Base-by-base conservation (phyloP, 1,140 invertebrate species). In the Drosophila ambigua region DNA sequence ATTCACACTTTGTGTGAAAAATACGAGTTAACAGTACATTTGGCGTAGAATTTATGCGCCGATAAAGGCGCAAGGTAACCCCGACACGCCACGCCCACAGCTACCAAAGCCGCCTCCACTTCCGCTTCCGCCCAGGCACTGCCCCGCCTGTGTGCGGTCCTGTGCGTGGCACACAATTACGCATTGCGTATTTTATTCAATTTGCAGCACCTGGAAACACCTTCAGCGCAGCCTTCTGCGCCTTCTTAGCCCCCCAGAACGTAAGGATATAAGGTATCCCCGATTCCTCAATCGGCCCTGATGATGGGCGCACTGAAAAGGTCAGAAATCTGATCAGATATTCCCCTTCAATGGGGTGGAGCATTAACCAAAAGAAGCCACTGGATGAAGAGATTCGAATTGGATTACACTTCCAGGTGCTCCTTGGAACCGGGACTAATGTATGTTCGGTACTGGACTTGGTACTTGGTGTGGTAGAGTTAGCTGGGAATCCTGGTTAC, bases 21-120 rank as follows among this genome's bases (percentile, higher is more conserved):
- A 85, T 87, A 78, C 78, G 60, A 72, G 71, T 87, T 87, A 87
- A 87, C 82, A 88, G 82, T 85, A 85, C 82, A 85, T 85, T 85
- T 82, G 77, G 63, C 78, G 60, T 57, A 55, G 60, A 78, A 85
- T 85, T 87, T 85, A 85, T 85, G 69, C 50, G 74, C 69, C 72
- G 84, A 85, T 85, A 85, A 85, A 72, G 58, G 57, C 4, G 7
- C 11, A 39, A 59, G 55, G 23, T 44, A 50, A 23, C 8, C 11
- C 54, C 15, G 13, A 24, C 23, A 41, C n/a, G 35, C 11, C 35
- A 23, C 60, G 24, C 60, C 60, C 60, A 28, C 54, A 26, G 11
- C 35, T 39, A n/a, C 28, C 26, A 15, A 16, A 8, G 11, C 15
- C 20, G 9, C 28, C 50, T 16, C 50, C 26, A 35, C 7, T 5